Percentiles rank a stretch among this genome's conserved stretches.
phyloP scores from a whole-genome alignment of 2,797 vertebrate species.

The Pampus argenteus region DNA sequence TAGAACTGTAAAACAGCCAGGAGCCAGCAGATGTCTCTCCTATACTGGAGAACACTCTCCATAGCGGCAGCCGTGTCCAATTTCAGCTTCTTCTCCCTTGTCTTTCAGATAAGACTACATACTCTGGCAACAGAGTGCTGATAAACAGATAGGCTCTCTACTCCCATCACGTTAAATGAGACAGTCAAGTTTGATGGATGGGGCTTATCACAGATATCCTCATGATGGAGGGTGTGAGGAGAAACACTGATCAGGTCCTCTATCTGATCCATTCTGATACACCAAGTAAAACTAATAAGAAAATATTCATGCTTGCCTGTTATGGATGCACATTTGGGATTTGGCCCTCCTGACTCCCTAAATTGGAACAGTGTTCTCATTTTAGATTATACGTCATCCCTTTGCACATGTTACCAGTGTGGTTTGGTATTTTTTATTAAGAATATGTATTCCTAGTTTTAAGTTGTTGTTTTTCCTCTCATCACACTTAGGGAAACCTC shows the following conservation, averaged over 20 bases:
- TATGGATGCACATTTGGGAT: constrained; percentile 45
- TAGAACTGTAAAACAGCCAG: constrained; percentile 52
- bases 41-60: constrained; percentile 48
- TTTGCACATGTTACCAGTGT: constrained; percentile 4
- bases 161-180: constrained; percentile 63
- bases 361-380: constrained; percentile 18
- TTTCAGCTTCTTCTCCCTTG: constrained; percentile 32
- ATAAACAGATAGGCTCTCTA: constrained; percentile 61
- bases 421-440: constrained; percentile 11
- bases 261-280: constrained; percentile 68
- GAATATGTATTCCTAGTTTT: no score
- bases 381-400: constrained; percentile 35
- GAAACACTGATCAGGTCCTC: constrained; percentile 64
- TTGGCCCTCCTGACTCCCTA: constrained; percentile 5
- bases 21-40: constrained; percentile 81
- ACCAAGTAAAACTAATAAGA: constrained; percentile 50
- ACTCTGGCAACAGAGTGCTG: constrained; percentile 51
- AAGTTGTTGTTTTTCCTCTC: no score
- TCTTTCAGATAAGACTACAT: no score
- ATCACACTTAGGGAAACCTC: neutral
- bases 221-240: constrained; percentile 43
- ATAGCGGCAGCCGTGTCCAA: constrained; percentile 15
- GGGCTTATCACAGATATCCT: constrained; percentile 65
- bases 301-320: constrained; percentile 32
- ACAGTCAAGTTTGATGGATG: constrained; percentile 73